Evolutionary conservation across 1,140 invertebrate genomes (phyloP).

Genomic region (Aethina tumida): DNA sequence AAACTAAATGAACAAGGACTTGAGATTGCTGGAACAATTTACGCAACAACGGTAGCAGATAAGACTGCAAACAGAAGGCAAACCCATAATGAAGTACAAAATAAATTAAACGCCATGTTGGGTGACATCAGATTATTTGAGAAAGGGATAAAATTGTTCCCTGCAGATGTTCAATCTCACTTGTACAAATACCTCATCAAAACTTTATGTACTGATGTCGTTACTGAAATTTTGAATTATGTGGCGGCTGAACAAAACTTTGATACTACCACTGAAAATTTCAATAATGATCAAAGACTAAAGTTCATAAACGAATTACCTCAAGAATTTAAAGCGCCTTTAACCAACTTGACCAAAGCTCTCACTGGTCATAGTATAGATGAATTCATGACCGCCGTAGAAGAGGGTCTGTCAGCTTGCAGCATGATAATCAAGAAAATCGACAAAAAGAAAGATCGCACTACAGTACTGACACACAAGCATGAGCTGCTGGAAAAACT

Average conservation of each 20-base stretch:
- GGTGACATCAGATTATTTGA: conserved; percentile 75
- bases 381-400: conserved; percentile 65
- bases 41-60: conserved; percentile 58
- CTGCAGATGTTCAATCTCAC: conserved; percentile 50
- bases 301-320: conserved; percentile 58
- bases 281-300: conserved; percentile 54
- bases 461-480: conserved; percentile 64
- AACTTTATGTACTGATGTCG: conserved; percentile 70
- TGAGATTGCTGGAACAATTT: conserved; percentile 51
- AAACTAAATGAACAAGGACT: conserved; percentile 45
- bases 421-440: conserved; percentile 80
- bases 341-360: conserved; percentile 52
- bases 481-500: conserved; percentile 74
- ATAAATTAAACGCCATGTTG: conserved; percentile 66
- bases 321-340: conserved; percentile 50
- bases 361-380: conserved; percentile 54
- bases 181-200: conserved; percentile 76
- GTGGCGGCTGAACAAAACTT: conserved; percentile 54
- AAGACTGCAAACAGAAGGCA: conserved; percentile 56
- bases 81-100: conserved; percentile 68
- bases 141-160: conserved; percentile 63
- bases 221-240: conserved; percentile 67
- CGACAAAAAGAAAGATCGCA: conserved; percentile 78
- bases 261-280: conserved; percentile 41
- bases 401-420: conserved; percentile 59